Conservation (phyloP, 2,888 invertebrate genomes). For the Oscheius myriophilus region DNA sequence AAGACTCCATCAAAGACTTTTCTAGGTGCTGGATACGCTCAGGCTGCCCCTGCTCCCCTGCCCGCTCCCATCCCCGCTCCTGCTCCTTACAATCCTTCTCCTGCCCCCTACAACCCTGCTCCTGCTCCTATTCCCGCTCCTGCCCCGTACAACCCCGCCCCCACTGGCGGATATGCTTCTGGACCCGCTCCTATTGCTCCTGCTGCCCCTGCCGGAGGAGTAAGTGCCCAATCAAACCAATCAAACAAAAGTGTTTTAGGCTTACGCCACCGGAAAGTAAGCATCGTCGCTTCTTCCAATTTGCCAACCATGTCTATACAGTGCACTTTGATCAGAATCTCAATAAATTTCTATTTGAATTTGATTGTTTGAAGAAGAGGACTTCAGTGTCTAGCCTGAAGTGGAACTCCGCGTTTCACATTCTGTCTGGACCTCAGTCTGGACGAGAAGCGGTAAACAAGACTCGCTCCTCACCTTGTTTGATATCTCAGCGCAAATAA, state of each 20-base stretch:
- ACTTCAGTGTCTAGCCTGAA: background rate
- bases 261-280: constrained; percentile 23
- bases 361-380: background rate
- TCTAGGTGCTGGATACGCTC: constrained; percentile 11
- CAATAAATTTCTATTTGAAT: constrained; percentile 20
- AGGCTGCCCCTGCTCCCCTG: constrained; percentile 5
- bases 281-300: background rate
- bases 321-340: constrained; percentile 25
- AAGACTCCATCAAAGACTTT: background rate
- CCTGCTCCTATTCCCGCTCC: constrained; percentile 6
- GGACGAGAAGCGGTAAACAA: background rate
- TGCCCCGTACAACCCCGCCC: background rate
- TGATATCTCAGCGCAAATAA: constrained; percentile 23
- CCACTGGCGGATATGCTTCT: constrained; percentile 2
- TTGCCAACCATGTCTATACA: constrained; percentile 16
- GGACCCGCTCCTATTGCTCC: constrained; percentile 13
- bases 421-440: background rate
- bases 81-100: background rate
- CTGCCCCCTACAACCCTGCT: background rate
- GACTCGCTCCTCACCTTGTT: constrained; percentile 11
- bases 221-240: background rate
- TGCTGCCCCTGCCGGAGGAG: constrained; percentile 7
- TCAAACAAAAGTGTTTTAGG: background rate
- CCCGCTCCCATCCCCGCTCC: constrained; percentile 11
- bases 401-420: background rate